Evolutionary conservation across 2,113 vertebrate species (phyloP).

Genomic region (Hyaena hyaena): DNA sequence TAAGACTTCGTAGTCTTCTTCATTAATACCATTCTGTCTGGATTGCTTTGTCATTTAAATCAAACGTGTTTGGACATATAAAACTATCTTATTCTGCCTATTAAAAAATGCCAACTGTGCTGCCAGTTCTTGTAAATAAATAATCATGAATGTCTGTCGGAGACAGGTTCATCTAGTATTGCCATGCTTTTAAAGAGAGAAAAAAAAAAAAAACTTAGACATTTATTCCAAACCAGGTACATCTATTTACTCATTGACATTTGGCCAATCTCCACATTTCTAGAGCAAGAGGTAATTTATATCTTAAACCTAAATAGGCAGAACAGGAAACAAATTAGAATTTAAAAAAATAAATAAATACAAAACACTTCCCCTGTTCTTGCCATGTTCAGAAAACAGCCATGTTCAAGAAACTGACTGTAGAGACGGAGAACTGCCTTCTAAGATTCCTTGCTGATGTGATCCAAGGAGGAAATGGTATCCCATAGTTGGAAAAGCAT

Average conservation of each 20-base stretch:
- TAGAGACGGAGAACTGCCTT: neutral
- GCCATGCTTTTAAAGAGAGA: neutral
- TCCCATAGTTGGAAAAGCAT: neutral
- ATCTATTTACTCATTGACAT: neutral
- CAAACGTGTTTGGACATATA: constrained; percentile 32
- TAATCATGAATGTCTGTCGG: constrained; percentile 11
- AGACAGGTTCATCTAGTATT: neutral
- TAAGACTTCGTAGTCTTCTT: neutral
- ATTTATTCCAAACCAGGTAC: constrained; percentile 2
- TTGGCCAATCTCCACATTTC: constrained; percentile 50
- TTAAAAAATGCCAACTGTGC: constrained; percentile 31
- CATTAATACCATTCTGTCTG: neutral
- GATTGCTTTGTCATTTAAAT: constrained; percentile 38
- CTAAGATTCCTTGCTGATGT: neutral
- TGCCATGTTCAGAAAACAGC: neutral
- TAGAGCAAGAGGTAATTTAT: neutral
- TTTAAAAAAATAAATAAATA: neutral
- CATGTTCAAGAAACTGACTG: neutral
- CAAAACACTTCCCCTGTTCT: neutral
- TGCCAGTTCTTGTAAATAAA: constrained; percentile 59
- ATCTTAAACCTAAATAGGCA: neutral
- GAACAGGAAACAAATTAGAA: neutral
- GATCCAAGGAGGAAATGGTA: neutral
- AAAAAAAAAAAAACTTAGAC: neutral
- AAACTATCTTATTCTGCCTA: neutral